These are phyloP conservation scores for Alcedo atthis DNA, from an alignment of 2,797 vertebrate genomes.

Conservation along the genomic window DNA sequence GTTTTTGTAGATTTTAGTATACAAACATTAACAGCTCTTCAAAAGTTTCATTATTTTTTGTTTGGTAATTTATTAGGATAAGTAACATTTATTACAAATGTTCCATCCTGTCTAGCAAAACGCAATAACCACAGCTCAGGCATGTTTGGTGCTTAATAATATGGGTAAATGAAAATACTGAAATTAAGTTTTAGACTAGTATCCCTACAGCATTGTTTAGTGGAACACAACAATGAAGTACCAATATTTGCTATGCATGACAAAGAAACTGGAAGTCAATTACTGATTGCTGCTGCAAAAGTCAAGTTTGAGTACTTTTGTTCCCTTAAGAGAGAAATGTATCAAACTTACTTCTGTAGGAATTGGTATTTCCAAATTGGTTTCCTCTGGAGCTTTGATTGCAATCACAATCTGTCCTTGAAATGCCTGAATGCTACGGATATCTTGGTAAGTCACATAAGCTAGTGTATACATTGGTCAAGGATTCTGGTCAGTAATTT, in stretches of 20 bases:
- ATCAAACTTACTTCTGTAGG: conserved; percentile 84
- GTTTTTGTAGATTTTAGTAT: background rate
- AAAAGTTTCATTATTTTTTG: background rate
- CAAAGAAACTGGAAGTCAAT: background rate
- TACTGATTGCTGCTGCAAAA: background rate
- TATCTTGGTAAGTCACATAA: conserved; percentile 90
- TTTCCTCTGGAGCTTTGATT: conserved; percentile 92
- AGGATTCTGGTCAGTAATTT: conserved; percentile 29
- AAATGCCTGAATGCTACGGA: conserved; percentile 84
- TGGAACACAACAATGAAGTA: background rate
- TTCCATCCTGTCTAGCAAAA: background rate
- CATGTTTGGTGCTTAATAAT: background rate
- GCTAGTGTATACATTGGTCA: conserved; percentile 81
- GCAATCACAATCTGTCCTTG: conserved; percentile 89
- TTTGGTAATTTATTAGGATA: no score
- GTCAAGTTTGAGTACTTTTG: background rate
- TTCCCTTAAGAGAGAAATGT: background rate
- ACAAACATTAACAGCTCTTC: background rate
- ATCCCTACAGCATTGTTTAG: background rate
- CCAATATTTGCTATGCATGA: background rate
- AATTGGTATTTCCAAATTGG: conserved; percentile 88
- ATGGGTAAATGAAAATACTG: background rate
- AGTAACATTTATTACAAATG: background rate
- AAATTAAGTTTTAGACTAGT: background rate
- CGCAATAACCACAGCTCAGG: background rate